A percentile compares a stretch with the other conserved stretches of the same genome.
Conservation (phyloP, 2,888 invertebrate species). For the Psylliodes chrysocephalus region DNA sequence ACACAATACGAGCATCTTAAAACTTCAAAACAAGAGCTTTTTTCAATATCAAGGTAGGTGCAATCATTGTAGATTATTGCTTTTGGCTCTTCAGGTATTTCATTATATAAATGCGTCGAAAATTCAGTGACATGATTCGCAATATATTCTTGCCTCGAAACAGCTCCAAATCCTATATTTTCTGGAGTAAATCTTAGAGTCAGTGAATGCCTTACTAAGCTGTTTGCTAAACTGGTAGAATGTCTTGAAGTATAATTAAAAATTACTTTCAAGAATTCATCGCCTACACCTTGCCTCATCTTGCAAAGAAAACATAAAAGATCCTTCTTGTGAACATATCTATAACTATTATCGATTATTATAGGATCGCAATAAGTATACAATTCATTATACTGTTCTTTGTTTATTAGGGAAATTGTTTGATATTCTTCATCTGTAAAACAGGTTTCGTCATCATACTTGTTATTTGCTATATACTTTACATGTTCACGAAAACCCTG, state of each 20-base stretch:
- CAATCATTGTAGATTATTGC: conserved; percentile 13
- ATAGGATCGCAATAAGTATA: background rate
- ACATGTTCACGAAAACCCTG: too few species aligned
- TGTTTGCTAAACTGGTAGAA: conserved; percentile 15
- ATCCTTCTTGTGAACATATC: conserved; percentile 12
- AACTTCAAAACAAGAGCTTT: conserved; percentile 3
- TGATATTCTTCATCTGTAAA: background rate
- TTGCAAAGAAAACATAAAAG: conserved; percentile 16
- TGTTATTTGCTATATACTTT: too few species aligned
- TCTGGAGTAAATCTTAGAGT: conserved; percentile 21
- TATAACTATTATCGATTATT: background rate
- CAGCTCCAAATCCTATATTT: conserved; percentile 29
- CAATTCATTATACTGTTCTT: background rate
- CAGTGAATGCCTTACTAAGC: background rate
- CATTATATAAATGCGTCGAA: conserved; percentile 10
- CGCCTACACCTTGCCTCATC: conserved; percentile 1
- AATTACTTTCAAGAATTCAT: conserved; percentile 7
- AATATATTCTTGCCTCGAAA: conserved; percentile 24
- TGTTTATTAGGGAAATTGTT: background rate
- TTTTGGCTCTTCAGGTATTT: background rate
- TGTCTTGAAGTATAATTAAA: conserved; percentile 10
- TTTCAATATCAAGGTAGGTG: conserved; percentile 14
- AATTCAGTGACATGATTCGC: conserved; percentile 23
- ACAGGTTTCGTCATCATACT: background rate
- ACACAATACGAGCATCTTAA: conserved; percentile 3